Conservation (phyloP, 2,113 vertebrate genomes). For the Cephalopholis sonnerati region DNA sequence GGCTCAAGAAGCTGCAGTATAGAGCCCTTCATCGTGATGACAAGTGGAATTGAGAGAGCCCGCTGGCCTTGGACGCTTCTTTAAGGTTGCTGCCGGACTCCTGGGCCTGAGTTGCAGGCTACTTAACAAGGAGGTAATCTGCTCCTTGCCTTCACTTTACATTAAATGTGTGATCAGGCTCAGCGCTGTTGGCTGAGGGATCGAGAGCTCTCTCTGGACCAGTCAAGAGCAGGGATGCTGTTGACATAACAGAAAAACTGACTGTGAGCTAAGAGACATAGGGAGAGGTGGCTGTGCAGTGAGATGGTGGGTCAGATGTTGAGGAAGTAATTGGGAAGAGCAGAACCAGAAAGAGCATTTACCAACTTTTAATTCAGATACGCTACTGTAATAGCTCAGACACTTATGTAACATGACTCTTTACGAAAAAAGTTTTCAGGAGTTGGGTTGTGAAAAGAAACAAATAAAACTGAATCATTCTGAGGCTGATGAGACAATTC, state of each 20-base stretch:
- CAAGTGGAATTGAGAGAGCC: constrained; percentile 53
- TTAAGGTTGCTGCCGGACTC: constrained; percentile 24
- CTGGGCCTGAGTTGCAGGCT: constrained; percentile 17
- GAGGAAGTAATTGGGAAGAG: constrained; percentile 37
- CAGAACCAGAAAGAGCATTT: constrained; percentile 22
- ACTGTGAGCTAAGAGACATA: constrained; percentile 5
- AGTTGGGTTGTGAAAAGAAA: not conserved
- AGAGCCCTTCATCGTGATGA: constrained; percentile 73
- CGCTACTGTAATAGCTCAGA: constrained; percentile 19
- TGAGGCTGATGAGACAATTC: not conserved
- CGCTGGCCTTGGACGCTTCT: constrained; percentile 31
- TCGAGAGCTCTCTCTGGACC: constrained; percentile 41
- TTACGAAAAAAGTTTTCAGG: not conserved
- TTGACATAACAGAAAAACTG: constrained; percentile 49
- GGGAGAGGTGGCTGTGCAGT: not conserved
- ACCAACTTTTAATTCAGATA: constrained; percentile 40
- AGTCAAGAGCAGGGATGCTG: constrained; percentile 31
- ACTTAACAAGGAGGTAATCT: constrained; percentile 62
- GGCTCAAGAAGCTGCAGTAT: constrained; percentile 35
- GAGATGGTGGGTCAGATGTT: constrained; percentile 8
- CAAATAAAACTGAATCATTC: not conserved
- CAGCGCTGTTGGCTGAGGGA: constrained; percentile 41
- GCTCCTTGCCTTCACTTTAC: constrained; percentile 44
- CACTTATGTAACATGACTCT: not conserved
- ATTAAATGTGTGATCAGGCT: constrained; percentile 59